Evolutionary conservation across 1,140 invertebrate species (phyloP).

Genomic region (Bombus vancouverensis): DNA sequence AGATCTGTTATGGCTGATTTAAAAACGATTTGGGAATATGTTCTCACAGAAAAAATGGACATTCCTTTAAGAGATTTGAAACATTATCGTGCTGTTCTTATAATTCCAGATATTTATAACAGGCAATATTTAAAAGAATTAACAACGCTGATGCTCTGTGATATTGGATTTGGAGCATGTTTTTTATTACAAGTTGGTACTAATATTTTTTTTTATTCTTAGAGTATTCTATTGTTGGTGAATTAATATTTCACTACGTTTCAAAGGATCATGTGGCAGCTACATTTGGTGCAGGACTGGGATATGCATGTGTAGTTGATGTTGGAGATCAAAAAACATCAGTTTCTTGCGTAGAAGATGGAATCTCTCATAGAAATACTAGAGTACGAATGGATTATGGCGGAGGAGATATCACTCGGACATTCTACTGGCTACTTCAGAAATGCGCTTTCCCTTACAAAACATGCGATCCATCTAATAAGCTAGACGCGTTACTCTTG

Average conservation of each 20-base stretch:
- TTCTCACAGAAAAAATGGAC: constrained; percentile 89
- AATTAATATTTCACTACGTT: constrained; percentile 25
- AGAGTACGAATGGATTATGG: constrained; percentile 94
- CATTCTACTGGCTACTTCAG: constrained; percentile 92
- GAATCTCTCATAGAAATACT: constrained; percentile 94
- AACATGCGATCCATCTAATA: constrained; percentile 87
- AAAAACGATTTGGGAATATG: constrained; percentile 93
- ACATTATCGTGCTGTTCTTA: constrained; percentile 92
- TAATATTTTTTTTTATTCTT: neutral
- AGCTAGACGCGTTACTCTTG: constrained; percentile 89
- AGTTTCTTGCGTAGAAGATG: constrained; percentile 97
- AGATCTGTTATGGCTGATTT: constrained; percentile 92
- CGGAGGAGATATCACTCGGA: constrained; percentile 93
- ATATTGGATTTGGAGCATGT: constrained; percentile 94
- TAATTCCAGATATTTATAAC: constrained; percentile 96
- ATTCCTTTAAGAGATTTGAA: constrained; percentile 90
- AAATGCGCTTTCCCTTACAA: constrained; percentile 95
- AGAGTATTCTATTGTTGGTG: neutral
- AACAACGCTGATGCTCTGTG: constrained; percentile 90
- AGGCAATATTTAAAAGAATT: constrained; percentile 93
- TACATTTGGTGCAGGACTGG: constrained; percentile 95
- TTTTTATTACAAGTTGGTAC: constrained; percentile 90
- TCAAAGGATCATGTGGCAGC: constrained; percentile 94
- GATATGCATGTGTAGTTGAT: constrained; percentile 96
- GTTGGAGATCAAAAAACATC: constrained; percentile 98